Conservation (phyloP, 2,797 vertebrate species). For the Protonibea diacanthus region DNA sequence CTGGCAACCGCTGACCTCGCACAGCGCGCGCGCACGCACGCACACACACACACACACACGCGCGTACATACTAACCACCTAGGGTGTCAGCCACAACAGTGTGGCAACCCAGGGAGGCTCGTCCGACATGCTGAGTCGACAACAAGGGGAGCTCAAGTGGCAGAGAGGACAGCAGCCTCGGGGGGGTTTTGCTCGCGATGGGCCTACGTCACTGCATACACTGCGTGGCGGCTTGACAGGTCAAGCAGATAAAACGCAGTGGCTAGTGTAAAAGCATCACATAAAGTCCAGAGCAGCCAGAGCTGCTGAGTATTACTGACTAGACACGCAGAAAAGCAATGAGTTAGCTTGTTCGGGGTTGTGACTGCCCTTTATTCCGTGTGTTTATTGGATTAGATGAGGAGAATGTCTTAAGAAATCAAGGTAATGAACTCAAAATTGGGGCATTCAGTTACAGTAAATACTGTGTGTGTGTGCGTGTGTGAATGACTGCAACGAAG, state of each 20-base stretch:
- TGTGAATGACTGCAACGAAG: neutral
- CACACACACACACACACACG: constrained; percentile 41
- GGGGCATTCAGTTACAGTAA: neutral
- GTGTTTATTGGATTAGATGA: constrained; percentile 3
- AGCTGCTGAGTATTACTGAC: constrained; percentile 30
- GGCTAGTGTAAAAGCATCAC: constrained; percentile 13
- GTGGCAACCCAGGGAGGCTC: constrained; percentile 66
- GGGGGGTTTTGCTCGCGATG: constrained; percentile 32
- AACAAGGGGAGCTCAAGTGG: constrained; percentile 67
- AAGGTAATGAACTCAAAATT: neutral
- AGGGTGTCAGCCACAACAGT: constrained; percentile 49
- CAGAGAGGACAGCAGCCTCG: constrained; percentile 61
- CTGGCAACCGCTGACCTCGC: constrained; percentile 71
- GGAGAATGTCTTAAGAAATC: neutral
- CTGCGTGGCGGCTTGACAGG: constrained; percentile 36
- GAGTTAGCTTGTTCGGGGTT: constrained; percentile 9
- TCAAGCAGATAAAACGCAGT: constrained; percentile 48
- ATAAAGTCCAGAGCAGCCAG: constrained; percentile 2
- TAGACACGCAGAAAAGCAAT: constrained; percentile 3
- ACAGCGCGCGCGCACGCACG: constrained; percentile 15
- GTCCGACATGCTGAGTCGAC: constrained; percentile 79
- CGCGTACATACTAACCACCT: constrained; percentile 65
- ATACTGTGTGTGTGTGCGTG: neutral
- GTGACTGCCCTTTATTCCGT: neutral
- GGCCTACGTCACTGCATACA: constrained; percentile 41